Conservation (phyloP, 1,140 invertebrate species). For the Halotydeus destructor region DNA sequence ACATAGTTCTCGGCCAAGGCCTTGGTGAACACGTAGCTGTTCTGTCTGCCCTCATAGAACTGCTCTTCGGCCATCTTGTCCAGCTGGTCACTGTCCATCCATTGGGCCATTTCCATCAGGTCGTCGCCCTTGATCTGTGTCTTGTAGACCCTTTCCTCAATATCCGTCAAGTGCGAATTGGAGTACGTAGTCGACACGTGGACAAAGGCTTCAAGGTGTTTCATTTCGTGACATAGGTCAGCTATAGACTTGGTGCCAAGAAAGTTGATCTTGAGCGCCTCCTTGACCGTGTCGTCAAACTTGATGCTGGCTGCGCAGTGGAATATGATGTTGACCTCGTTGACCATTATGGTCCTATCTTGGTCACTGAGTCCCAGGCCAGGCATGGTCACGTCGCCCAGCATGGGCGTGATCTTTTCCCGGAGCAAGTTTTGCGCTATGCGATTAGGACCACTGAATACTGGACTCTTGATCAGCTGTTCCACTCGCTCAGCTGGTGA, state of each 20-base stretch:
- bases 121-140: slow-evolving; percentile 11
- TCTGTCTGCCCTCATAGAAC: slow-evolving; percentile 42
- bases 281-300: slow-evolving; percentile 86
- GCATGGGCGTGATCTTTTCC: slow-evolving; percentile 59
- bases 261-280: slow-evolving; percentile 61
- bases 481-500: slow-evolving; percentile 20
- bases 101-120: slow-evolving; percentile 16
- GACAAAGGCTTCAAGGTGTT: slow-evolving; percentile 14
- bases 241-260: slow-evolving; percentile 61
- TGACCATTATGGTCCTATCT: slow-evolving; percentile 45
- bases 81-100: slow-evolving; percentile 7
- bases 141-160: slow-evolving; percentile 44
- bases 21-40: slow-evolving; percentile 67
- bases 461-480: slow-evolving; percentile 16
- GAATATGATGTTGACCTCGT: slow-evolving; percentile 72
- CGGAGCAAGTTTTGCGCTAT: background rate
- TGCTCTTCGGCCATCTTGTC: too few relatives aligned
- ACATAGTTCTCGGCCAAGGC: slow-evolving; percentile 53
- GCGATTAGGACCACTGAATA: background rate
- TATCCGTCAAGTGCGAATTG: slow-evolving; percentile 33
- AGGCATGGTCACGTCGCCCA: slow-evolving; percentile 70
- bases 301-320: slow-evolving; percentile 95
- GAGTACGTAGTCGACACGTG: slow-evolving; percentile 20
- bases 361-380: slow-evolving; percentile 58
- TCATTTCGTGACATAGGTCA: slow-evolving; percentile 14